A percentile compares a stretch with the other conserved stretches of the same genome.
Evolutionary conservation across 2,888 invertebrate species (phyloP).

Genomic region (Steinernema scapterisci): DNA sequence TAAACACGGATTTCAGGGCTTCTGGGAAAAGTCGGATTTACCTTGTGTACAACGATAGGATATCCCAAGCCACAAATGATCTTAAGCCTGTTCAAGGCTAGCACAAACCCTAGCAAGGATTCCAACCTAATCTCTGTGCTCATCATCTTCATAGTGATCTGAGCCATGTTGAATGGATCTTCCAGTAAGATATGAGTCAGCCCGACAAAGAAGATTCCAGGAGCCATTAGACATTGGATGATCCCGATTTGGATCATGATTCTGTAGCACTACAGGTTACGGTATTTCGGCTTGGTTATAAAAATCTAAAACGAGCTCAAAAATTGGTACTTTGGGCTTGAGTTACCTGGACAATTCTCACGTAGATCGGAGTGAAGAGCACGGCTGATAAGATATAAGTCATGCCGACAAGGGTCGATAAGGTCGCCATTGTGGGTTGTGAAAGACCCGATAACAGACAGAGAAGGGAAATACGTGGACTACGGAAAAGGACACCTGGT

Average conservation of each 20-base stretch:
- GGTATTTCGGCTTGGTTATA: not conserved
- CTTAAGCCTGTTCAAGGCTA: not conserved
- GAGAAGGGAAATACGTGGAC: too few species aligned
- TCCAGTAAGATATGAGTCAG: not conserved
- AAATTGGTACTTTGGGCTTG: not conserved
- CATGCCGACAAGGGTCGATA: not conserved
- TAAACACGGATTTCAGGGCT: not conserved
- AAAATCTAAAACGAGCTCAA: not conserved
- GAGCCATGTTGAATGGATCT: not conserved
- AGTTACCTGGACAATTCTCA: not conserved
- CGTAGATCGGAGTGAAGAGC: not conserved
- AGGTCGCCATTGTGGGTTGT: not conserved
- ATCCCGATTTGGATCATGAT: not conserved
- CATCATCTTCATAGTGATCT: not conserved
- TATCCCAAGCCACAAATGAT: not conserved
- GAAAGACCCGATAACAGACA: too few species aligned
- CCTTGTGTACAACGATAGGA: not conserved
- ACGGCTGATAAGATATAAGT: not conserved
- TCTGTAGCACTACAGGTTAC: not conserved
- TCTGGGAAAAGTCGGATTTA: not conserved
- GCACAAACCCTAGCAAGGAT: not conserved
- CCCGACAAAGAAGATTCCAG: not conserved
- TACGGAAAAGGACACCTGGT: too few species aligned
- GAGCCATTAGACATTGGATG: not conserved
- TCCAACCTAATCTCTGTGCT: not conserved